Evolutionary conservation across 2,113 vertebrate species (phyloP).

Genomic region (Lophura nycthemera): DNA sequence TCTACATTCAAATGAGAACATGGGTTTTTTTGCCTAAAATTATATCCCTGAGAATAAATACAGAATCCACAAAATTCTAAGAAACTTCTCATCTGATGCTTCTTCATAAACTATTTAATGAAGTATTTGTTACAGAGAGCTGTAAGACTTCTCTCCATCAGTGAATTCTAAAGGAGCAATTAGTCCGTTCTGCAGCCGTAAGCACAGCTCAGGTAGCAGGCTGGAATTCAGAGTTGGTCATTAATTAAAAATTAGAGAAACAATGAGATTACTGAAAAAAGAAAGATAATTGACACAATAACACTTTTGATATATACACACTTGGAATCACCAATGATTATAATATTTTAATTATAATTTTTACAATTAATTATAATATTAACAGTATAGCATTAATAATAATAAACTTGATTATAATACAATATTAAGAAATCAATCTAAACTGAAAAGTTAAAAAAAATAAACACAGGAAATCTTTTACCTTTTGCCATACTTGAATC

Average conservation of each 20-base stretch:
- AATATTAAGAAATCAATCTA: neutral
- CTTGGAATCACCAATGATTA: neutral
- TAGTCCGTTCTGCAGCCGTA: neutral
- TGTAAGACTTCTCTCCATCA: neutral
- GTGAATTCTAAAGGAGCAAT: neutral
- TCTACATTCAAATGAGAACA: neutral
- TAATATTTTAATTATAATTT: neutral
- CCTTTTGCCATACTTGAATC: slow-evolving; percentile 64
- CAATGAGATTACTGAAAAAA: neutral
- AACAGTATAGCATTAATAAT: too few species aligned
- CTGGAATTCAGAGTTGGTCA: neutral
- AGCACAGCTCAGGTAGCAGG: neutral
- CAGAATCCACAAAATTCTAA: neutral
- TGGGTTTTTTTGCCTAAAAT: neutral
- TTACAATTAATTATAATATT: too few species aligned
- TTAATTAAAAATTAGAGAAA: neutral
- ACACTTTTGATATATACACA: neutral
- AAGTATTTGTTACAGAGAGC: neutral
- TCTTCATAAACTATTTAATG: neutral
- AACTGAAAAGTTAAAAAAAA: neutral
- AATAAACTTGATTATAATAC: too few species aligned
- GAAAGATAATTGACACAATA: neutral
- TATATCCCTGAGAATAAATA: neutral
- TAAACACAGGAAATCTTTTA: slow-evolving; percentile 34
- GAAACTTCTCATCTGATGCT: neutral